Evolutionary conservation across 1,140 invertebrate species (phyloP).

Genomic region (Zaprionus camerounensis): DNA sequence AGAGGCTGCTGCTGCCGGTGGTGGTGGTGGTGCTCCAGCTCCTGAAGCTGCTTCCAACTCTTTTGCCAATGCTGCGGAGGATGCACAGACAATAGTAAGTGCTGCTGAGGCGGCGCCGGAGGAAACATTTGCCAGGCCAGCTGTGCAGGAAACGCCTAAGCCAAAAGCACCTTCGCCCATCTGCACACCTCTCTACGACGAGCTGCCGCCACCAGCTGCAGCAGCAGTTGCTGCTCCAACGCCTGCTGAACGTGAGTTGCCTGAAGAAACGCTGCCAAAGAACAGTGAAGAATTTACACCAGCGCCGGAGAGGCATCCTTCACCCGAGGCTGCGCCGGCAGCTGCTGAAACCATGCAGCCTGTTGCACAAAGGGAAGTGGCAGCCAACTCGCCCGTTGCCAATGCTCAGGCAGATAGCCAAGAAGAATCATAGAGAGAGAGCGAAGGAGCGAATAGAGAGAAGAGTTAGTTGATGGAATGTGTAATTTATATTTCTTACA

Average conservation of each 20-base stretch:
- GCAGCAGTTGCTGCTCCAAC: constrained; percentile 6
- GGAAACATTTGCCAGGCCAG: constrained; percentile 18
- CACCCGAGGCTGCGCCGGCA: constrained; percentile 8
- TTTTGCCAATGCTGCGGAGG: neutral
- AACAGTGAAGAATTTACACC: constrained; percentile 35
- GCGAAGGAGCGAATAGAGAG: neutral
- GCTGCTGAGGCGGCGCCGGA: neutral
- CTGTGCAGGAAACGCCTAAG: constrained; percentile 34
- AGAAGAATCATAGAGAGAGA: constrained; percentile 45
- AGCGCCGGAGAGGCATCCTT: constrained; percentile 25
- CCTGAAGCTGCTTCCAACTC: neutral
- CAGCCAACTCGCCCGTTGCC: constrained; percentile 25
- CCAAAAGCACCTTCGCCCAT: constrained; percentile 48
- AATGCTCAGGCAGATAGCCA: constrained; percentile 27
- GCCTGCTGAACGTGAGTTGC: constrained; percentile 24
- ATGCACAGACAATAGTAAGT: neutral
- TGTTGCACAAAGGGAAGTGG: constrained; percentile 5
- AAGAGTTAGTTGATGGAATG: constrained; percentile 22
- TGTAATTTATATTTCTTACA: constrained; percentile 46
- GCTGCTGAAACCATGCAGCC: constrained; percentile 11
- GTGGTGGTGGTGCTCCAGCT: neutral
- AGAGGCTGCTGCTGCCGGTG: constrained; percentile 17
- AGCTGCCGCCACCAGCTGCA: constrained; percentile 59
- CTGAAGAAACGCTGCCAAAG: constrained; percentile 15
- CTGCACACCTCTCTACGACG: constrained; percentile 75